Evolutionary conservation across 92 coral and sea anemone genomes (phyloP), one percentile per base, ranked within the genome.

Genomic region (Actinernus sp.): DNA sequence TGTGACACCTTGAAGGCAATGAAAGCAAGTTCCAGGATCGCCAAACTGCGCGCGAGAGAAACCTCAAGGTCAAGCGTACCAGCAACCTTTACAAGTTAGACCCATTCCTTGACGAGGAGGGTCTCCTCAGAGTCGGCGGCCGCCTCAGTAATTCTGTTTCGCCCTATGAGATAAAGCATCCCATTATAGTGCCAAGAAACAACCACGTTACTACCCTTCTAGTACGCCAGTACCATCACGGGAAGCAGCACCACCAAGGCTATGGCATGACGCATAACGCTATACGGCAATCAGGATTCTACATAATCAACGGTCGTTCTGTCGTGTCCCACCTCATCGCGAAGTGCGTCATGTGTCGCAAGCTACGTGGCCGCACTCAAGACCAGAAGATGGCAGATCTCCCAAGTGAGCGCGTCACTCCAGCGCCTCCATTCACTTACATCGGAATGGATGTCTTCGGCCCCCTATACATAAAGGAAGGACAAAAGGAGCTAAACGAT

Each of bases 211-310:
- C 73, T 25, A 23, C 24, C 4, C 73, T 65, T 13, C 29, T 65
- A 7, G 61, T 49, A 27, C 58, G 71, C 43, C 23, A 49, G 41
- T 65, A 65, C 37, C 73, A 65, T 33, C 58, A 65, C 47, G 48
- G 61, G 73, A 65, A 65, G 58, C 73, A 65, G 73, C 68, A 61
- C 40, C 71, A 63, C 49, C 73, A 65, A 65, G 73, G 73, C 7
- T 30, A 50, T 9, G 61, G 73, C 25, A 65, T 65, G 32, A 65
- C 73, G 2, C 73, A 63, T 32, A 65, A 65, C 26, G 73, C 73
- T 2, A 65, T 65, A 52, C 39, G 61, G 0, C 73, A 65, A 65
- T 59, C 73, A 11, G 61, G 73, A 19, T 49, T 25, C 48, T 60
- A 65, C 27, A 34, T 49, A 59, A 65, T 65, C 45, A 50, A 27